Conservation (phyloP, 2,113 vertebrate species). For the Colistium nudipinnis region DNA sequence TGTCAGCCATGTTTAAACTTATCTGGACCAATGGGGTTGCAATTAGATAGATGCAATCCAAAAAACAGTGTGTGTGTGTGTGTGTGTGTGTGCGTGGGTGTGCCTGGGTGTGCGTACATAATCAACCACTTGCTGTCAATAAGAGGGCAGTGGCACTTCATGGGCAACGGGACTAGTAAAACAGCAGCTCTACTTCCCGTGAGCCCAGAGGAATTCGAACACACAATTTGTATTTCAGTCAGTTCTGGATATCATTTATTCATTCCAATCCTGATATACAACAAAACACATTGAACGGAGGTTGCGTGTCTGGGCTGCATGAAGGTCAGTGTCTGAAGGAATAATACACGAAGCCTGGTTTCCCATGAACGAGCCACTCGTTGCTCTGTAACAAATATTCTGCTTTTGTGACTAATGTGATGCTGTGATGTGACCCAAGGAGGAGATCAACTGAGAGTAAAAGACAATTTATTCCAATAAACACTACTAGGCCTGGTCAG, state of each 20-base stretch:
- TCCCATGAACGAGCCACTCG: background rate
- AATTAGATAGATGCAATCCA: background rate
- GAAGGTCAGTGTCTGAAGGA: too few species aligned
- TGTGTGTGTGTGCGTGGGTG: constrained; percentile 33
- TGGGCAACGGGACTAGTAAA: constrained; percentile 13
- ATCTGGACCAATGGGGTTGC: background rate
- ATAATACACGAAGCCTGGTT: background rate
- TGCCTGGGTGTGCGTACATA: constrained; percentile 23
- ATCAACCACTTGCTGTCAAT: constrained; percentile 40
- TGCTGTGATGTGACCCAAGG: background rate
- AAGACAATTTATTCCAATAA: too few species aligned
- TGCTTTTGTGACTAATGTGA: background rate
- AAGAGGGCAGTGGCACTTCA: constrained; percentile 6
- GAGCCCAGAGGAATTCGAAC: constrained; percentile 25
- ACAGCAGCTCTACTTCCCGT: constrained; percentile 29
- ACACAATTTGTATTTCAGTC: background rate
- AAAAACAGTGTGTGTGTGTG: constrained; percentile 9
- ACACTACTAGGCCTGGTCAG: too few species aligned
- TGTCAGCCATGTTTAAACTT: background rate
- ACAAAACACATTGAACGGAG: background rate
- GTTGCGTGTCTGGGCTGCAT: background rate
- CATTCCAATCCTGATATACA: too few species aligned
- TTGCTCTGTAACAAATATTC: background rate
- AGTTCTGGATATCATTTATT: background rate
- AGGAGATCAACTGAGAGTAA: background rate